Evolutionary conservation across 2,797 vertebrate genomes (phyloP), one percentile per base, ranked within the genome.

Genomic region (Echiichthys vipera): DNA sequence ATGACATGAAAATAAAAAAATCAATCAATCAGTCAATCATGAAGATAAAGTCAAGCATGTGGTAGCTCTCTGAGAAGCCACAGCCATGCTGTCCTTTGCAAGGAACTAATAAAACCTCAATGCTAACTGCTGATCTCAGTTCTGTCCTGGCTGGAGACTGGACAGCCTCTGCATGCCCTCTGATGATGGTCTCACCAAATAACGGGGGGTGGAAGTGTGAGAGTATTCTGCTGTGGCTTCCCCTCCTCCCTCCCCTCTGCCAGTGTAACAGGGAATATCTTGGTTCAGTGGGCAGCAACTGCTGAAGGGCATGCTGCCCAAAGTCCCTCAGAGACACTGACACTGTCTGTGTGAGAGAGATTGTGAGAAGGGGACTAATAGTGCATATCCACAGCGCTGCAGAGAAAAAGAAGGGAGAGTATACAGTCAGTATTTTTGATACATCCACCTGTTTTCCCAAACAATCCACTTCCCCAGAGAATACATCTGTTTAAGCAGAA

Each of bases 231-330:
- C 71, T 54, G 64, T n/a, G n/a, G n/a, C 65, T 51, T 58, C 56
- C 17, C 56, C 42, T 40, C 73, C 47, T 22, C 55, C 68, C 66
- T 55, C 72, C 42, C 27, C 47, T 27, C 63, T 80, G 56, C 53
- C 57, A 70, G 65, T 8, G 2, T 83, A 68, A 77, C 71, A 20
- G 76, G 66, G 59, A 78, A 87, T 75, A 73, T 86, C 78, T 73
- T 57, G 72, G 87, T 84, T 88, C 80, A 85, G 51, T 80, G 72
- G 73, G 62, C 77, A 77, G 73, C 68, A 58, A 64, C 67, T 56
- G 83, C 80, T 87, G 84, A 88, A 85, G 82, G 89, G 77, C 86
- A 78, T 36, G 40, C 69, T 78, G 75, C 65, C 75, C 66, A 72
- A 51, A 65, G 78, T 63, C 82, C 68, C 77, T 72, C 43, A 45